Evolutionary conservation across 1,140 invertebrate genomes (phyloP).

Genomic region (Physella acuta): DNA sequence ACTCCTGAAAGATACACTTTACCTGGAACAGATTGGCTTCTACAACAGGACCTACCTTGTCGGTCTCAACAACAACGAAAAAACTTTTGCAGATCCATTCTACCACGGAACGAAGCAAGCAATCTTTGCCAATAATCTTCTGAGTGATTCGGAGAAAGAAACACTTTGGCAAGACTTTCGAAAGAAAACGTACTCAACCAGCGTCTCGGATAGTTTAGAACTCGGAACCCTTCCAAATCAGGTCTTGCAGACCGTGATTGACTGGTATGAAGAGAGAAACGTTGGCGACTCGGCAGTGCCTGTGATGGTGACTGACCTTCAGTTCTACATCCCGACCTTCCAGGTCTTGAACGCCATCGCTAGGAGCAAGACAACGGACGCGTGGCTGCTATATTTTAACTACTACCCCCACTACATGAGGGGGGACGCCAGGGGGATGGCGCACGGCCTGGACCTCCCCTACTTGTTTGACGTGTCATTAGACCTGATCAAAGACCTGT

Average conservation of each 20-base stretch:
- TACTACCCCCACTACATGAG: background rate
- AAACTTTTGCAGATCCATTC: background rate
- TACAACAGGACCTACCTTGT: background rate
- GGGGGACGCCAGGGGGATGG: background rate
- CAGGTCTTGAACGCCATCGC: background rate
- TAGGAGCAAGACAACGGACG: background rate
- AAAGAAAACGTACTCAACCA: background rate
- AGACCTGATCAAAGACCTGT: background rate
- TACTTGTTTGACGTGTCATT: background rate
- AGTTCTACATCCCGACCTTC: background rate
- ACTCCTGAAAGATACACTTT: background rate
- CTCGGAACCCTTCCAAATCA: background rate
- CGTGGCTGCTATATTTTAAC: background rate
- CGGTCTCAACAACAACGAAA: background rate
- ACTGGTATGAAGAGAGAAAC: background rate
- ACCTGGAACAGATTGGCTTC: background rate
- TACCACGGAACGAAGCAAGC: background rate
- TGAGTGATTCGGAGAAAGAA: background rate
- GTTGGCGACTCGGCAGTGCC: background rate
- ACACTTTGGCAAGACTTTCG: background rate
- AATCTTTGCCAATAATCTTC: background rate
- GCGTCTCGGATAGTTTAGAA: background rate
- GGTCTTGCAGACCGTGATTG: background rate
- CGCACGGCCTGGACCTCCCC: background rate
- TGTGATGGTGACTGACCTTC: background rate